Percentiles rank a stretch among this genome's conserved stretches.
These are phyloP conservation scores for Platanista minor DNA, from an alignment of 2,113 vertebrate genomes.

Conservation along the genomic window DNA sequence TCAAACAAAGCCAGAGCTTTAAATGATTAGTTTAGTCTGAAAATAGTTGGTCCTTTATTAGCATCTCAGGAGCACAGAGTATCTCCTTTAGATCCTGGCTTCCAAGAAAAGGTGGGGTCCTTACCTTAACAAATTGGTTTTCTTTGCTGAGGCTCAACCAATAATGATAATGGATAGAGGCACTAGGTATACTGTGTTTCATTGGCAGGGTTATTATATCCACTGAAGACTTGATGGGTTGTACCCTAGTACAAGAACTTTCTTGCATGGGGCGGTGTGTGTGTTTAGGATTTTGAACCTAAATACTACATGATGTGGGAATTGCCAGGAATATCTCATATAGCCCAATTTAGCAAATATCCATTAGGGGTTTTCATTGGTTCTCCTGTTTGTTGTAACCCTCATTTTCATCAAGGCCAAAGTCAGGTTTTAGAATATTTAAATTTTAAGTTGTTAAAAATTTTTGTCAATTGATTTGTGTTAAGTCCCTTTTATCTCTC, in stretches of 20 bases:
- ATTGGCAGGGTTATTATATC: neutral
- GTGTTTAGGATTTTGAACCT: neutral
- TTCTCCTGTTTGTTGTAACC: neutral
- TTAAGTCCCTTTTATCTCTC: neutral
- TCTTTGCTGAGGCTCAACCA: neutral
- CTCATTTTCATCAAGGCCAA: neutral
- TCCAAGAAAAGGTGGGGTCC: neutral
- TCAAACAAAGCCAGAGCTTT: neutral
- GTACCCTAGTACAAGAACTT: neutral
- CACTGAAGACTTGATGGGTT: neutral
- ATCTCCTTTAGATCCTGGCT: neutral
- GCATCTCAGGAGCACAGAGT: neutral
- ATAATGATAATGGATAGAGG: neutral
- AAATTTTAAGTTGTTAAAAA: neutral
- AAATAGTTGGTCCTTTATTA: neutral
- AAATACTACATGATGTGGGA: neutral
- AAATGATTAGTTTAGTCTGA: neutral
- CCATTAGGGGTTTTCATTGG: neutral
- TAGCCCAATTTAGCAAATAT: neutral
- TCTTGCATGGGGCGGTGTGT: neutral
- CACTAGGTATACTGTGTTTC: neutral
- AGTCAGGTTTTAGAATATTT: neutral
- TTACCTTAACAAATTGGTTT: neutral
- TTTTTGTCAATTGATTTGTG: neutral
- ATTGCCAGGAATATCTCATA: neutral